phyloP scores from a whole-genome alignment of 2,888 invertebrate genomes.

The Tyria jacobaeae region DNA sequence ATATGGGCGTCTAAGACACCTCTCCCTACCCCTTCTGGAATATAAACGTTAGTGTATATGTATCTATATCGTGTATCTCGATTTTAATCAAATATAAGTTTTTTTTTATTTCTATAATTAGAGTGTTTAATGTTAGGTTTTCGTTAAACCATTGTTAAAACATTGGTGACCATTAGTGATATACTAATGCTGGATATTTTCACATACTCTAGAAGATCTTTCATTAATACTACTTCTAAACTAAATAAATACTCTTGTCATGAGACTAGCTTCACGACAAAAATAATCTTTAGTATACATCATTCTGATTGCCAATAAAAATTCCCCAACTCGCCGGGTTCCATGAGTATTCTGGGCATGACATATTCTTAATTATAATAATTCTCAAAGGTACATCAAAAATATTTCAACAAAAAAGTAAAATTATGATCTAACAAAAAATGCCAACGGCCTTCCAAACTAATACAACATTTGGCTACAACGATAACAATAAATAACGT shows the following conservation, averaged over 20 bases:
- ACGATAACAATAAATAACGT: constrained; percentile 26
- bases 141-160: too few relatives aligned
- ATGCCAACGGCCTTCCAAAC: constrained; percentile 37
- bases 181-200: too few relatives aligned
- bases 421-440: constrained; percentile 44
- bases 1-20: too few relatives aligned
- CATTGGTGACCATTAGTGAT: too few relatives aligned
- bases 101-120: too few relatives aligned
- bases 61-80: too few relatives aligned
- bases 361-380: constrained; percentile 44
- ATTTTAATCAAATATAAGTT: too few relatives aligned
- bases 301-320: constrained; percentile 22
- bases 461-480: constrained; percentile 34
- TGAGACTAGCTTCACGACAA: neutral
- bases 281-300: constrained; percentile 20
- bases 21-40: too few relatives aligned
- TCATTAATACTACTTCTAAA: too few relatives aligned
- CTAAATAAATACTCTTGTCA: neutral
- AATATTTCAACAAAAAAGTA: constrained; percentile 33
- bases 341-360: constrained; percentile 16
- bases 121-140: too few relatives aligned
- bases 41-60: too few relatives aligned
- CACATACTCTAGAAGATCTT: neutral
- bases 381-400: constrained; percentile 35
- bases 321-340: constrained; percentile 4